Evolutionary conservation across 2,113 vertebrate species (phyloP).

Genomic region (Corapipo altera): DNA sequence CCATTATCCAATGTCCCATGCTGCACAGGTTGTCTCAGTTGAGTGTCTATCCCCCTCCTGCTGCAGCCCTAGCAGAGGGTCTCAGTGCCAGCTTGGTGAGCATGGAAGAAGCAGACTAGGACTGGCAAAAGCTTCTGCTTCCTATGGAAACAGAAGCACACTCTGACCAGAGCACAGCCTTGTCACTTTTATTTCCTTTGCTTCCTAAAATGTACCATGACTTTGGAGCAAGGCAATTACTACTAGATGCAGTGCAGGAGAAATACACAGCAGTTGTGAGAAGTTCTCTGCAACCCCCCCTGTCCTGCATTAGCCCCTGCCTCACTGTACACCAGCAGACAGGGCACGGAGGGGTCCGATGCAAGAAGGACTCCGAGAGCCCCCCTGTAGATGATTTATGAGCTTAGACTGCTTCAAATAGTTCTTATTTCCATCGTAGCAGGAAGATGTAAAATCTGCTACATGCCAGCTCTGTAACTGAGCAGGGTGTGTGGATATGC

Average conservation of each 20-base stretch:
- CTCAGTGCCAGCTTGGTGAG: background rate
- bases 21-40: rapidly evolving
- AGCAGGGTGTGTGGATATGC: background rate
- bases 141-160: background rate
- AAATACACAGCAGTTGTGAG: background rate
- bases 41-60: background rate
- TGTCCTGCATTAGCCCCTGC: background rate
- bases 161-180: background rate
- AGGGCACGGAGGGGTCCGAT: background rate
- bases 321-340: rapidly evolving
- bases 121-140: background rate
- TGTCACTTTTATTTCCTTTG: background rate
- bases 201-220: background rate
- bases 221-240: background rate
- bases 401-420: background rate
- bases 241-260: background rate
- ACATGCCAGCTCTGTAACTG: background rate
- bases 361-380: background rate
- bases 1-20: rapidly evolving
- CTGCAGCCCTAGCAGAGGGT: background rate
- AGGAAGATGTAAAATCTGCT: background rate
- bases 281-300: background rate
- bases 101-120: background rate
- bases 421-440: background rate
- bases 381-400: background rate